These are phyloP conservation scores for Bactericera cockerelli DNA, from an alignment of 1,140 invertebrate genomes.

Conservation along the genomic window DNA sequence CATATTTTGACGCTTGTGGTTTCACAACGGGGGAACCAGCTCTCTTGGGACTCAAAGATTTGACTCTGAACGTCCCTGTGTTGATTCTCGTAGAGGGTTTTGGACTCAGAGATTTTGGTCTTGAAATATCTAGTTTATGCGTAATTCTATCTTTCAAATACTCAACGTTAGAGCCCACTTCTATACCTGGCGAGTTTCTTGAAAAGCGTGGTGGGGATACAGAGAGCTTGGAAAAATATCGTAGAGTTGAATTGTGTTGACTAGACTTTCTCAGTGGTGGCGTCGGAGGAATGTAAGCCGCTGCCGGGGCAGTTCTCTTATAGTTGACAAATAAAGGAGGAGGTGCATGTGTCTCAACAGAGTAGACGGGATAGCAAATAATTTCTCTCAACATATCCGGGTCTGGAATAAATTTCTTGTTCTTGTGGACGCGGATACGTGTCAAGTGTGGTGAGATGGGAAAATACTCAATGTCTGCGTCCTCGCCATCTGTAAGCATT, in stretches of 20 bases:
- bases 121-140: conserved; percentile 13
- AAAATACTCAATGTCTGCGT: conserved; percentile 58
- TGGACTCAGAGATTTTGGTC: conserved; percentile 3
- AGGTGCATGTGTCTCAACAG: conserved; percentile 25
- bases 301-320: conserved; percentile 30
- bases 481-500: conserved; percentile 42
- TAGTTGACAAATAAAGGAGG: conserved; percentile 32
- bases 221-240: conserved; percentile 40
- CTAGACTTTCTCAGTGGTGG: conserved; percentile 56
- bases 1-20: neutral
- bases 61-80: neutral
- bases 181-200: conserved; percentile 14
- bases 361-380: conserved; percentile 40
- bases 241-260: conserved; percentile 48
- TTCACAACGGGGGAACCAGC: conserved; percentile 10
- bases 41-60: neutral
- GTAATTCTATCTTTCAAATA: conserved; percentile 18
- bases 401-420: conserved; percentile 21
- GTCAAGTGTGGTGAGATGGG: conserved; percentile 62
- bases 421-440: conserved; percentile 58
- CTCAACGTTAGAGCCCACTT: conserved; percentile 19
- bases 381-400: conserved; percentile 29
- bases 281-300: conserved; percentile 32
- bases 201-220: conserved; percentile 26
- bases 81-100: neutral